A percentile compares a stretch with the other conserved stretches of the same genome.
Conservation (phyloP, 2,797 vertebrate species). For the Molossus alvarezi region DNA sequence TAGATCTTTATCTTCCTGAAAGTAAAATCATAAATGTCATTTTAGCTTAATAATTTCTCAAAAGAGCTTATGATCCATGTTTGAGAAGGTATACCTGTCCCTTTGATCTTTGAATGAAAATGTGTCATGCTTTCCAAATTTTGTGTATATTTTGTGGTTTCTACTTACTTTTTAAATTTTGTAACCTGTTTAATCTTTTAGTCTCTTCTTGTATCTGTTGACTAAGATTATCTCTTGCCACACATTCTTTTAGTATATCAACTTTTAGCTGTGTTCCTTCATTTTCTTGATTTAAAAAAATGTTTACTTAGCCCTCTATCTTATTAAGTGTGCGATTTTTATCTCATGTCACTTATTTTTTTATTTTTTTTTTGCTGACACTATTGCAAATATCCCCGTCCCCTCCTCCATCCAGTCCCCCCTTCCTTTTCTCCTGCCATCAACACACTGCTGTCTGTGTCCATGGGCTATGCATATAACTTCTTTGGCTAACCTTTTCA, state of each 20-base stretch:
- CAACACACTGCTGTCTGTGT: not conserved
- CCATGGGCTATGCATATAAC: not conserved
- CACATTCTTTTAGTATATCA: not conserved
- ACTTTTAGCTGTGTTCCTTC: not conserved
- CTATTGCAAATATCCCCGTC: not conserved
- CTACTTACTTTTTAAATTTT: not conserved
- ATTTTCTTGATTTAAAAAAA: not conserved
- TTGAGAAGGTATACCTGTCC: not conserved
- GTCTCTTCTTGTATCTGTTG: not conserved
- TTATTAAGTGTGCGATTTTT: not conserved
- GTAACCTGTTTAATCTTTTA: constrained; percentile 7
- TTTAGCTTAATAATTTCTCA: not conserved
- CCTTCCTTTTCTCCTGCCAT: not conserved
- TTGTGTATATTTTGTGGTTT: not conserved
- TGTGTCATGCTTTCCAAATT: not conserved
- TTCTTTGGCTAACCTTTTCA: not conserved
- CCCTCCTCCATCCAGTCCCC: accelerated
- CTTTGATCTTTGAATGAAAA: not conserved
- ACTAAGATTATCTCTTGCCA: not conserved
- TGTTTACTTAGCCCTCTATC: not conserved
- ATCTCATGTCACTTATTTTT: not conserved
- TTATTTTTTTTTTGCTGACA: not conserved
- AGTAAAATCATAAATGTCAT: not conserved
- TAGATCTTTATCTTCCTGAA: not conserved
- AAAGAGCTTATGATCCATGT: not conserved